A percentile compares a stretch with the other conserved stretches of the same genome.
Conservation (phyloP, 1,140 invertebrate genomes). For the Sminthurides bifidus region DNA sequence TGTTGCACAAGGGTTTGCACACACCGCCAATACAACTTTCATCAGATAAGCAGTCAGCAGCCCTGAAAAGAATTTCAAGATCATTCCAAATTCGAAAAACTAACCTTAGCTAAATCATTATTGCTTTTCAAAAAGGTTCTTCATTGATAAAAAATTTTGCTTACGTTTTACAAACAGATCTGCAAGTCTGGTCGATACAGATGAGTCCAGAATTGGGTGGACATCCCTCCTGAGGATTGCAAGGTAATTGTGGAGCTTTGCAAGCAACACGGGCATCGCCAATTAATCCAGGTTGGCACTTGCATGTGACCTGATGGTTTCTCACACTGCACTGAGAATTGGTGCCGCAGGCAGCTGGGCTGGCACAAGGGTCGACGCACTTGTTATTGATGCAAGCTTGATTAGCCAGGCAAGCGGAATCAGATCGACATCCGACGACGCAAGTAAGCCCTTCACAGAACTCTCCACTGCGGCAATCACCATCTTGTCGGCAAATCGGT, state of each 20-base stretch:
- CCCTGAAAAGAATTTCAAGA: constrained; percentile 40
- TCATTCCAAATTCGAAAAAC: neutral
- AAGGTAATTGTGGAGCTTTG: constrained; percentile 50
- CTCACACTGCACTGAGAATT: constrained; percentile 59
- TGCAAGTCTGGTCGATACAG: constrained; percentile 62
- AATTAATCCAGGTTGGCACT: constrained; percentile 54
- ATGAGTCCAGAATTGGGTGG: constrained; percentile 48
- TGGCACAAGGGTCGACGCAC: constrained; percentile 41
- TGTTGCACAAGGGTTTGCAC: constrained; percentile 71
- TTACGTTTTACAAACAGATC: constrained; percentile 57
- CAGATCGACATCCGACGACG: constrained; percentile 12
- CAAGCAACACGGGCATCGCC: constrained; percentile 64
- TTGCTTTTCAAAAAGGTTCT: neutral
- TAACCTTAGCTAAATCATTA: neutral
- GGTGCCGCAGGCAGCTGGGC: constrained; percentile 22
- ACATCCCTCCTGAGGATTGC: constrained; percentile 52
- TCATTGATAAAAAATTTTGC: constrained; percentile 20
- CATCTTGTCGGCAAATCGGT: constrained; percentile 57
- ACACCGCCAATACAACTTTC: constrained; percentile 68
- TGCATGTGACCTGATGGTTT: constrained; percentile 59
- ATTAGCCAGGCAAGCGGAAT: constrained; percentile 50
- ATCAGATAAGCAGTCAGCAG: constrained; percentile 65
- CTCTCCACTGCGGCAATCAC: constrained; percentile 69
- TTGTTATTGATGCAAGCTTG: constrained; percentile 60
- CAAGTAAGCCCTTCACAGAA: constrained; percentile 59